Base-by-base conservation (phyloP, 1,140 invertebrate genomes). In the Rhizoglyphus robini region DNA sequence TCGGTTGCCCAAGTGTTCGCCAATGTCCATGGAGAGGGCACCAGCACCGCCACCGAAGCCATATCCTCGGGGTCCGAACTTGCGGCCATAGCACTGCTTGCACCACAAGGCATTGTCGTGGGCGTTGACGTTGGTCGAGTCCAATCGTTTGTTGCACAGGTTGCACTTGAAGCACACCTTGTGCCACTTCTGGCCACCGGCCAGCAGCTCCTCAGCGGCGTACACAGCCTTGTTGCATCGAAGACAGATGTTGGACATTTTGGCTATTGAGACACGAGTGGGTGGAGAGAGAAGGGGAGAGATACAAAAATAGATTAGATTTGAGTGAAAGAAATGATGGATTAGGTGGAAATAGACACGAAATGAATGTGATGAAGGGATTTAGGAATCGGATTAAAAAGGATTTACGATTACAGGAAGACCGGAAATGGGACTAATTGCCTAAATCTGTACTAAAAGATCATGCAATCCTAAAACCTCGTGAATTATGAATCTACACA, bases 141-240 rank as follows among this genome's bases (percentile, higher is more conserved):
- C 95, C 76, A 98, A 82, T 78, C 91, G 82, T 81, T 97, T 99
- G 78, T 88, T 85, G 84, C 95, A 99, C 76, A 95, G 81, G 77
- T 87, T 90, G 80, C 95, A 98, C 81, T 96, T 98, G 83, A 97
- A 97, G 83, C 95, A 99, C 79, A 86, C 86, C 81, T 97, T 97
- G 85, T 99, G 94, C 86, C 86, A 98, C 83, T 96, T 96, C 75
- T 90, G 86, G 73, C 94, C 94, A 73, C 90, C 95, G 70, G 94
- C 95, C 70, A 96, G 84, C 74, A 90, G 86, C 79, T 98, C 94
- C 79, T 99, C 96, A 62, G 96, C 96, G 70, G 94, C 93, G 77
- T 99, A 99, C 48, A 99, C 96, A 66, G 92, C 90, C 81, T 96
- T 96, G 75, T 86, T 85, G 83, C 96, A 99, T 79, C 94, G 94